Percentiles rank a stretch among this genome's conserved stretches.
These are phyloP conservation scores for Branchinecta lynchi DNA, from an alignment of 1,140 invertebrate species.

Conservation along the genomic window DNA sequence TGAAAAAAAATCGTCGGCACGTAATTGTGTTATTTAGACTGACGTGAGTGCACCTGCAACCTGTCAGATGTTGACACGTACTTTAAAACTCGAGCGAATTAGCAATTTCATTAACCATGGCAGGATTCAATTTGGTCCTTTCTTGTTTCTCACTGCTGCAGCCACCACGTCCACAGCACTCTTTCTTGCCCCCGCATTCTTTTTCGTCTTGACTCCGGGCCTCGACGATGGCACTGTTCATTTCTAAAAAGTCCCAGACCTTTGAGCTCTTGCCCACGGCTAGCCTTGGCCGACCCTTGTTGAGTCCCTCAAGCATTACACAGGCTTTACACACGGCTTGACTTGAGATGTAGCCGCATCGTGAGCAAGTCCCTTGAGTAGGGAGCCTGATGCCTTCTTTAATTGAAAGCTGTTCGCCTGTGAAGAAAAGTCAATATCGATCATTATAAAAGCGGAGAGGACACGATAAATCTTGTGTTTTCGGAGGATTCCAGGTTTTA, in stretches of 20 bases:
- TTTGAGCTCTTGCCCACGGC: conserved; percentile 72
- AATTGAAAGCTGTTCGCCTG: conserved; percentile 69
- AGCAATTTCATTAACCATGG: background rate
- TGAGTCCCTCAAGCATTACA: conserved; percentile 83
- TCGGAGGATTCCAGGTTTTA: background rate
- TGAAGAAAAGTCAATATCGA: conserved; percentile 26
- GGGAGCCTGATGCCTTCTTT: conserved; percentile 68
- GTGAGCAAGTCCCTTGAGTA: conserved; percentile 55
- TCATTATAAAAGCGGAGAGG: background rate
- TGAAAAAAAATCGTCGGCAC: too few species aligned
- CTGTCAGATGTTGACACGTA: too few species aligned
- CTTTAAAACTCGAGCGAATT: background rate
- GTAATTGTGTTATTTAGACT: too few species aligned
- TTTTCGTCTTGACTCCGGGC: background rate
- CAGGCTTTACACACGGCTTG: conserved; percentile 94
- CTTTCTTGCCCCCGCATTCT: background rate
- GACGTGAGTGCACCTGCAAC: too few species aligned
- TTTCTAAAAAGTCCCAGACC: conserved; percentile 44
- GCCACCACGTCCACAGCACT: background rate
- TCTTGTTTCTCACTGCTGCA: background rate
- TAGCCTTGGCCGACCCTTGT: conserved; percentile 71
- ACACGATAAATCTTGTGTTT: background rate
- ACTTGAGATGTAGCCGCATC: conserved; percentile 90
- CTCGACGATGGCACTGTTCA: conserved; percentile 24
- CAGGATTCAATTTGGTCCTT: background rate